Evolutionary conservation across 92 coral and sea anemone species (phyloP).

Genomic region (Porites rus): DNA sequence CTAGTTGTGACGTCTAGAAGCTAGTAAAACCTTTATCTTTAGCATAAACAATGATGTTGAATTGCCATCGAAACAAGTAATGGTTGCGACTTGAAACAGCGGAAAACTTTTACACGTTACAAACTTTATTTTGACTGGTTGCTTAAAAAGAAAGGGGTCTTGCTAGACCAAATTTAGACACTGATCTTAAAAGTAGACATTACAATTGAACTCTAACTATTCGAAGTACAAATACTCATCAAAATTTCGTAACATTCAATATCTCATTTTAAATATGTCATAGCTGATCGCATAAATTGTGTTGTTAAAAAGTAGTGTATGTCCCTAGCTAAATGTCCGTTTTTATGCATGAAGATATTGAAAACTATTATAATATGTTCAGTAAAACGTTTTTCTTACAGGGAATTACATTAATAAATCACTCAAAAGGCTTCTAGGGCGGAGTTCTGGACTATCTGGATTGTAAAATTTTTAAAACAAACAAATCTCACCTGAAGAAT

Average conservation of each 20-base stretch:
- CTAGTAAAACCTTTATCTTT: too few relatives aligned
- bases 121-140: neutral
- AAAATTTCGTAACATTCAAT: slow-evolving; percentile 9
- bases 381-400: neutral
- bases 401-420: too few relatives aligned
- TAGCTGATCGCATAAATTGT: slow-evolving; percentile 12
- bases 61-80: too few relatives aligned
- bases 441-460: neutral
- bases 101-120: too few relatives aligned
- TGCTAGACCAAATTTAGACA: neutral
- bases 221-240: slow-evolving; percentile 7
- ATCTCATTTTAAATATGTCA: neutral
- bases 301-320: neutral
- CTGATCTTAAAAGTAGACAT: neutral
- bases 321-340: neutral
- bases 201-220: neutral
- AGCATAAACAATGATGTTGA: too few relatives aligned
- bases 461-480: neutral
- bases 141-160: neutral
- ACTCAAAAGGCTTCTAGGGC: neutral
- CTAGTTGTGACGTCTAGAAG: neutral
- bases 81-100: too few relatives aligned
- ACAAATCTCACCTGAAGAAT: slow-evolving; percentile 71
- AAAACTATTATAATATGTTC: neutral
- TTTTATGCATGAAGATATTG: neutral